Base-by-base conservation (phyloP, 1,140 invertebrate genomes). In the Prorops nasuta region DNA sequence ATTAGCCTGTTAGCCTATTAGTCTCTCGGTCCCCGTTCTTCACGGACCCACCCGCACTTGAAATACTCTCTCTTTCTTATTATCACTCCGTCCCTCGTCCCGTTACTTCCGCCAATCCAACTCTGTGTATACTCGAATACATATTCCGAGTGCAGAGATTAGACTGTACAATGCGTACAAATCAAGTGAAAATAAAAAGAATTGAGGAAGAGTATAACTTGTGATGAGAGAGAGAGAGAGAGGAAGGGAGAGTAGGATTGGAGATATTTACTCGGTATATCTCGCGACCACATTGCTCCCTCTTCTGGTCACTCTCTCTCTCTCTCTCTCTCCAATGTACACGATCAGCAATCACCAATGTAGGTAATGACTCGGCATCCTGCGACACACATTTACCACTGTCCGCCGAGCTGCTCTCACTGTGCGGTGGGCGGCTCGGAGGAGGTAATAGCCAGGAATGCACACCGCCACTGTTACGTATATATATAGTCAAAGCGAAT, bases 1-100 rank as follows among this genome's bases (percentile, higher is more conserved):
- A 71, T 71, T 71, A 71, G 68, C 69, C 60, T 58, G 64, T 70
- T 72, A 70, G 63, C 62, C 58, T 47, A 72, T 72, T 72, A 71
- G 58, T 64, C n/a, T n/a, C n/a, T n/a, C n/a, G n/a, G n/a, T n/a
- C n/a, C n/a, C n/a, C n/a, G n/a, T n/a, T n/a, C n/a, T n/a, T n/a
- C n/a, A n/a, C n/a, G 4, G 24, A 28, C 10, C 24, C 4, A 28
- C 10, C 24, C 10, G 24, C 10, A 28, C 24, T 6, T 28, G 4
- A 4, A 28, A 6, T 28, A 4, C 10, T 10, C 10, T 28, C 24
- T 40, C 14, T 49, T 18, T 9, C 22, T 28, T 12, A 31, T 35
- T 24, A 39, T 12, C 14, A 19, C 35, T 31, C 40, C 16, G 17
- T 10, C 17, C 7, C 9, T 22, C 28, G 28, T 6, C 24, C 10